A percentile compares a stretch with the other conserved stretches of the same genome.
phyloP scores from a whole-genome alignment of 2,888 invertebrate genomes.

The Clepsis dumicolana region DNA sequence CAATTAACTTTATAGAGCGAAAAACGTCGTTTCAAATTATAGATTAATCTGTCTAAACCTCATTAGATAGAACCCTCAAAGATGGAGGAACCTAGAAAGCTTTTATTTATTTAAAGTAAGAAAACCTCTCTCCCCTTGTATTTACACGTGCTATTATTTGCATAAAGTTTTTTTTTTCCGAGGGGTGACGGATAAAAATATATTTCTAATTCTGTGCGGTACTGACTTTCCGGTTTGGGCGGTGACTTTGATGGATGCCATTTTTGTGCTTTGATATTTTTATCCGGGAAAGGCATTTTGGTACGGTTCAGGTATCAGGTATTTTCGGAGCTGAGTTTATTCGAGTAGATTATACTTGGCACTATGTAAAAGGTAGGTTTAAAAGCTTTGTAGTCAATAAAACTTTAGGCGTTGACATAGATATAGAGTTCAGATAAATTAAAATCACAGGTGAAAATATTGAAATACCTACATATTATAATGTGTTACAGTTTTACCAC shows the following conservation, averaged over 20 bases:
- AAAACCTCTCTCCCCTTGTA: slow-evolving; percentile 71
- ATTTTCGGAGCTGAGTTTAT: not conserved
- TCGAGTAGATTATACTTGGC: not conserved
- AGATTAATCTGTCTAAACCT: slow-evolving; percentile 51
- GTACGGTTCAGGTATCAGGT: slow-evolving; percentile 11
- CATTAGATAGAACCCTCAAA: slow-evolving; percentile 49
- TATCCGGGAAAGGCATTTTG: slow-evolving; percentile 49
- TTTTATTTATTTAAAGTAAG: slow-evolving; percentile 43
- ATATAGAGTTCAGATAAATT: not conserved
- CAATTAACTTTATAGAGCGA: slow-evolving; percentile 44
- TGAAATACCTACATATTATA: too few relatives aligned
- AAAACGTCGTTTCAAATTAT: slow-evolving; percentile 46
- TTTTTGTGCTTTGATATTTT: slow-evolving; percentile 75
- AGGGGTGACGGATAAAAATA: slow-evolving; percentile 81
- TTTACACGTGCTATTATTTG: slow-evolving; percentile 85
- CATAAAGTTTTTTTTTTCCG: slow-evolving; percentile 76
- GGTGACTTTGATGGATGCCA: slow-evolving; percentile 79
- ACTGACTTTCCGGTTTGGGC: slow-evolving; percentile 74
- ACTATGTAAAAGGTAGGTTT: not conserved
- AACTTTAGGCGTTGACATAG: not conserved
- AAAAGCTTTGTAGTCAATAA: not conserved
- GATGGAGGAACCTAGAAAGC: slow-evolving; percentile 41
- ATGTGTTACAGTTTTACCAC: too few relatives aligned
- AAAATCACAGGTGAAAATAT: too few relatives aligned
- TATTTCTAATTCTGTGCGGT: slow-evolving; percentile 82